A percentile compares a stretch with the other conserved stretches of the same genome.
phyloP scores from a whole-genome alignment of 37 sponge, comb jelly and placozoan species.

The Axinella damicornis region DNA sequence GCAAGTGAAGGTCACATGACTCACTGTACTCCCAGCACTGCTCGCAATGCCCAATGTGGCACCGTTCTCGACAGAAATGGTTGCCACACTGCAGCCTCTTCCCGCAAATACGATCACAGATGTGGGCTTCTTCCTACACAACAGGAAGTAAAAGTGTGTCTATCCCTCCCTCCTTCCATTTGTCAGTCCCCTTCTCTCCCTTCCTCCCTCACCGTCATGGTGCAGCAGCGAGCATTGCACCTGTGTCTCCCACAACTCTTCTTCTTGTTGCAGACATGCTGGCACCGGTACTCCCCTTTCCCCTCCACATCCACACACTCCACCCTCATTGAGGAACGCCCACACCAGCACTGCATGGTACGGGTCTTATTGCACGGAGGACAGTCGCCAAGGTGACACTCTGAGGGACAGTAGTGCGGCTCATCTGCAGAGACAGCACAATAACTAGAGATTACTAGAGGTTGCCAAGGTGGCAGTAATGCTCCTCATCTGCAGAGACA shows the following conservation, averaged over 20 bases:
- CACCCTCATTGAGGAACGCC: conserved; percentile 30
- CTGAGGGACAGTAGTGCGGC: conserved; percentile 70
- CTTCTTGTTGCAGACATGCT: conserved; percentile 81
- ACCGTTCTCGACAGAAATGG: conserved; percentile 79
- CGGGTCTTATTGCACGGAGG: conserved; percentile 65
- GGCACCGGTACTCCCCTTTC: conserved; percentile 52
- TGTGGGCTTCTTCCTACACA: conserved; percentile 51
- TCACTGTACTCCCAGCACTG: conserved; percentile 84
- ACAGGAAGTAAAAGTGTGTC: neutral
- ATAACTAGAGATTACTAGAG: too few species aligned
- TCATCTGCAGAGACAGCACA: conserved; percentile 23
- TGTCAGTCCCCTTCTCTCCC: too few species aligned
- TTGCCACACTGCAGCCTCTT: conserved; percentile 83
- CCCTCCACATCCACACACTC: conserved; percentile 40
- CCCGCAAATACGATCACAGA: conserved; percentile 80
- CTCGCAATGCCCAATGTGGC: conserved; percentile 85
- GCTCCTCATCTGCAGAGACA: too few species aligned
- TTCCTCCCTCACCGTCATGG: too few species aligned
- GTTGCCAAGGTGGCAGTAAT: too few species aligned
- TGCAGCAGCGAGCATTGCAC: conserved; percentile 84
- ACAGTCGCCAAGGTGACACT: conserved; percentile 89
- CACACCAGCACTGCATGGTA: conserved; percentile 77
- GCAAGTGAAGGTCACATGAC: conserved; percentile 6
- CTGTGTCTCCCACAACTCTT: conserved; percentile 89
- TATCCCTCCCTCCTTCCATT: neutral